Base-by-base conservation (phyloP, 2,113 vertebrate genomes). In the Hemiscyllium ocellatum region DNA sequence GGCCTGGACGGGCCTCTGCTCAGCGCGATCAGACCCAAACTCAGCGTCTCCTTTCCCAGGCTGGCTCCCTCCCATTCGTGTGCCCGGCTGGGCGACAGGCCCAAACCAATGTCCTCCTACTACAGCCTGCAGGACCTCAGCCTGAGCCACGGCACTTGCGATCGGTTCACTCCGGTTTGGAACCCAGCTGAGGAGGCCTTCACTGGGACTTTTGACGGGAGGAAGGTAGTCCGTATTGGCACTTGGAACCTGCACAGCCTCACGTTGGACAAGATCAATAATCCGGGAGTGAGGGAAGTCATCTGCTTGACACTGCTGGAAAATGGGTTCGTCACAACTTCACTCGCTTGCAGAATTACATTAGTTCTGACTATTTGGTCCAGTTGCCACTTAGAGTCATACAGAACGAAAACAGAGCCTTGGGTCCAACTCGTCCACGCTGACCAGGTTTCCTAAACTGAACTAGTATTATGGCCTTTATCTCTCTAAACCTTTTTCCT, bases 201-300 rank as follows among this genome's bases (percentile, higher is more conserved):
- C 95, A 87, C 85, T 7, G 83, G 85, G 20, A 29, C 4, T 7
- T 50, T 65, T 66, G 78, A 95, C 29, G 91, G 91, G 29, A 80
- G 91, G 69, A 52, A 50, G 33, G 72, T 95, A 1, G 24, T 96
- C 15, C 96, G 96, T 70, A 47, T 96, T 22, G 96, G 66, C 91
- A 96, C n/a, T 56, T 96, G 96, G 96, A 95, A 96, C 91, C 96
- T 96, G 26, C 87, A 76, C 52, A 56, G 50, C 42, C 90, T 94
- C 13, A 80, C 42, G 37, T 66, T 91, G n/a, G 96, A 96, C 65
- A 96, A 96, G 29, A 56, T 91, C 70, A 65, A 96, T 10, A 96
- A 96, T 70, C 96, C 91, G 2, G 96, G 96, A 56, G 96, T 96
- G 72, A 70, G 96, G 50, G 96, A 96, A 72, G 96, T 96, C 86